phyloP scores from a whole-genome alignment of 2,888 invertebrate species.

The Eupithecia subfuscata region DNA sequence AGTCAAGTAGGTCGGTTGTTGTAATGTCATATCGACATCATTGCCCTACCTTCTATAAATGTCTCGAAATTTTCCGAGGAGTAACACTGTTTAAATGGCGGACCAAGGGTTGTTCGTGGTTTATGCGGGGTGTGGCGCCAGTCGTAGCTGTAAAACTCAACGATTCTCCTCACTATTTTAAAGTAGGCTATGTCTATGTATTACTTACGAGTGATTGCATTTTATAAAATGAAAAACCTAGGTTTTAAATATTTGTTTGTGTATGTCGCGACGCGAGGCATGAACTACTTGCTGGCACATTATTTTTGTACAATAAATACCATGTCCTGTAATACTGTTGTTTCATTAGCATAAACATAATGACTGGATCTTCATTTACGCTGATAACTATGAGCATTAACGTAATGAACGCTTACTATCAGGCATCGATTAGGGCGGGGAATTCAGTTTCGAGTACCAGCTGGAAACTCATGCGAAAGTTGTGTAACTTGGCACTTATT shows the following conservation, averaged over 20 bases:
- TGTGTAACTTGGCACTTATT: constrained; percentile 43
- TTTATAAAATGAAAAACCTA: constrained; percentile 79
- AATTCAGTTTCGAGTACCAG: constrained; percentile 32
- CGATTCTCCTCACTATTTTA: constrained; percentile 74
- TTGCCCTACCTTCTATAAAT: constrained; percentile 40
- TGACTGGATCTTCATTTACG: not conserved
- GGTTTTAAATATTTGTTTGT: constrained; percentile 79
- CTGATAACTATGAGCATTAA: not conserved
- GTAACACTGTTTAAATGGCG: constrained; percentile 48
- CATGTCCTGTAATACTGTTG: constrained; percentile 77
- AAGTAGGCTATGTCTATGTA: constrained; percentile 75
- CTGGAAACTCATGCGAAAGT: constrained; percentile 42
- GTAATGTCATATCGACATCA: constrained; percentile 42
- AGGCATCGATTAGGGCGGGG: constrained; percentile 35
- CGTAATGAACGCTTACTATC: constrained; percentile 15
- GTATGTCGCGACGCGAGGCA: constrained; percentile 77
- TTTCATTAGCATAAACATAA: constrained; percentile 65
- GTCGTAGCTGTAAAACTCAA: constrained; percentile 79
- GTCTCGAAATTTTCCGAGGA: constrained; percentile 43
- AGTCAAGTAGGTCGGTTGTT: constrained; percentile 48
- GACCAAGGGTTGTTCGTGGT: constrained; percentile 66
- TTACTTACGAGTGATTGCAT: constrained; percentile 82
- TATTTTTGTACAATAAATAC: constrained; percentile 85
- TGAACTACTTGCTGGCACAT: constrained; percentile 82
- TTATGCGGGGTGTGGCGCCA: constrained; percentile 61